phyloP scores from a whole-genome alignment of 2,888 invertebrate species.

The Trypoxylon attenuatum region DNA sequence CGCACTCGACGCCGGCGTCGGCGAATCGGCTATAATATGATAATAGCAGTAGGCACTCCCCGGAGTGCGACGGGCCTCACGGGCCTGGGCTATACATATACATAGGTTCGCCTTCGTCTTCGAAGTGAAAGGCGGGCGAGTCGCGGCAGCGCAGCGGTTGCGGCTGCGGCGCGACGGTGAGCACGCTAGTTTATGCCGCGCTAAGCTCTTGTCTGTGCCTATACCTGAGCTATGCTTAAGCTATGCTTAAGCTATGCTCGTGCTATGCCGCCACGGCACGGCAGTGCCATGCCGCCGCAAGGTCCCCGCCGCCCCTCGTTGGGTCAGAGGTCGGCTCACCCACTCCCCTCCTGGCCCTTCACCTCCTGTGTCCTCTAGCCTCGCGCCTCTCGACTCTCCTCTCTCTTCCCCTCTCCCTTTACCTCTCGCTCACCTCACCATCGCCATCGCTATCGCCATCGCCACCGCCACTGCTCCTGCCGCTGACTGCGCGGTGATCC shows the following conservation, averaged over 20 bases:
- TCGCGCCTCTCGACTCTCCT: conserved; percentile 22
- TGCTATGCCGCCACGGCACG: conserved; percentile 63
- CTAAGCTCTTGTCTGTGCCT: conserved; percentile 49
- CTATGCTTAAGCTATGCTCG: conserved; percentile 42
- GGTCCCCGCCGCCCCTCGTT: conserved; percentile 68
- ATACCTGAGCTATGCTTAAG: conserved; percentile 23
- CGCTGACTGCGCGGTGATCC: neutral
- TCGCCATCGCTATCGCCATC: neutral
- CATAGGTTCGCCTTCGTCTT: conserved; percentile 58
- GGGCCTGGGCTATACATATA: too few relatives aligned
- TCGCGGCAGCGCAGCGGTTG: too few relatives aligned
- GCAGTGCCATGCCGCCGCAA: conserved; percentile 60
- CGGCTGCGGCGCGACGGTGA: too few relatives aligned
- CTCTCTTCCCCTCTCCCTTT: conserved; percentile 41
- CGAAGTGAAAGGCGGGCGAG: conserved; percentile 73
- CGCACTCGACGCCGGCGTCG: conserved; percentile 40
- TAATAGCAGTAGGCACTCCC: conserved; percentile 69
- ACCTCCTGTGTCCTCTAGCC: conserved; percentile 52
- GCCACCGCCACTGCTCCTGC: neutral
- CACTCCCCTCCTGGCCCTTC: conserved; percentile 65
- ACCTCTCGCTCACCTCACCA: conserved; percentile 18
- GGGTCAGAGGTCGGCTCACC: conserved; percentile 73
- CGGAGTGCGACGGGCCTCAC: conserved; percentile 53
- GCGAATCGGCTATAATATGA: conserved; percentile 67
- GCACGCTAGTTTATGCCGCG: conserved; percentile 52